A percentile compares a stretch with the other conserved stretches of the same genome.
Conservation (phyloP, 2,113 vertebrate genomes). For the human region GRCh38 chr14:46825501-46826000, state of each 20-base stretch:
- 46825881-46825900: slow-evolving; percentile 65
- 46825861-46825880: slow-evolving; percentile 45
- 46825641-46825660: not conserved
- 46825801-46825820: not conserved
- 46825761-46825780: not conserved
- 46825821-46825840: not conserved
- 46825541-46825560: not conserved
- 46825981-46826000: slow-evolving; percentile 54
- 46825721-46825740: not conserved
- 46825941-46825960: slow-evolving; percentile 26
- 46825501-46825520: not conserved
- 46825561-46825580: not conserved
- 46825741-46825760: not conserved
- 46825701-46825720: not conserved
- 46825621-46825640: not conserved
- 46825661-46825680: not conserved
- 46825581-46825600: not conserved
- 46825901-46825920: slow-evolving; percentile 55
- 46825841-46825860: slow-evolving; percentile 45
- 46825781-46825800: slow-evolving; percentile 1
- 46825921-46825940: slow-evolving; percentile 38
- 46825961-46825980: slow-evolving; percentile 33
- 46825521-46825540: not conserved
- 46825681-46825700: not conserved
- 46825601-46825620: not conserved